Base-by-base conservation (phyloP, 2,888 invertebrate species). In the Himalopsyche kuldschensis region DNA sequence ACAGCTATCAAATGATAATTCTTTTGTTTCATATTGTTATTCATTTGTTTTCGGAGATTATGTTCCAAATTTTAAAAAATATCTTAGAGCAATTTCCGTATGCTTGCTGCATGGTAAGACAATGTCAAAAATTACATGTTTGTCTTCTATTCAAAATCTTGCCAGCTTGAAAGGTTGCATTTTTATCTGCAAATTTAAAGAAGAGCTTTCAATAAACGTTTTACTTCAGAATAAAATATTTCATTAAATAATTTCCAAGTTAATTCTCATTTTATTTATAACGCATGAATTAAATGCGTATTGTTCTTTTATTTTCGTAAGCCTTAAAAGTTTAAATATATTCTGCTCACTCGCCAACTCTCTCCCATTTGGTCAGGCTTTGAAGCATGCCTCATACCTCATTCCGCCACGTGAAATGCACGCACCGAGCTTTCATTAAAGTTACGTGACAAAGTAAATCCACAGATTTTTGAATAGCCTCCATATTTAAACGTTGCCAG, bases 341-440 rank as follows among this genome's bases (percentile, higher is more conserved):
- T 69, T 69, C 69, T n/a, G 69, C 69, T 69, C 69, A 69, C 27
- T 69, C 27, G 69, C 69, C 27, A 27, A 69, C 20, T 24, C 69
- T 69, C 69, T 69, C 27, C 69, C 69, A 69, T 69, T 69, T 27
- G 69, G 69, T 69, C 69, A 69, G 69, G 69, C 69, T 27, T 69
- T 69, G 69, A 69, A 69, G 11, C 27, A 69, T 69, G 11, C 69
- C 69, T 69, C 69, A 69, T 69, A 69, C 69, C 27, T 27, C 69
- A 27, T 27, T 69, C 69, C 15, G 27, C 27, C 69, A 69, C 69
- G 69, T 69, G 27, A 69, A 69, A 69, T 78, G 48, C 82, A 78
- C 82, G 82, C 82, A 82, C 82, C 24, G 46, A 32, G 55, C 35
- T 82, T 82, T 82, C 82, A 82, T 78, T 82, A 35, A 77, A 30